Evolutionary conservation across 37 sponge, comb jelly and placozoan genomes (phyloP), one percentile per base, ranked within the genome.

Genomic region (Haliclona indistincta): DNA sequence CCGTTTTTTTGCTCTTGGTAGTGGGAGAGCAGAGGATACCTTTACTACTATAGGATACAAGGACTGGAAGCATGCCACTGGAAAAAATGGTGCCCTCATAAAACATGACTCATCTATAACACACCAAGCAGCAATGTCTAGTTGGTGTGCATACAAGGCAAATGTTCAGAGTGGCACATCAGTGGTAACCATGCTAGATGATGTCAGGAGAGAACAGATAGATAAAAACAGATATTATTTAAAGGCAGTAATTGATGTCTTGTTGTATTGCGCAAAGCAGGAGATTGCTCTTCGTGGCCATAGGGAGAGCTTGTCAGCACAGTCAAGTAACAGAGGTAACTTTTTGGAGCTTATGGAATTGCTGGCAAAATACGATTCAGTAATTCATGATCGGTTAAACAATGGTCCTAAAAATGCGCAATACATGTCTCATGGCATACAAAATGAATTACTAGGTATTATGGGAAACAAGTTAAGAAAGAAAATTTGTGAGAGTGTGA

Each of bases 341-440:
- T 78, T 83, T 56, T 41, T 70, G 33, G 80, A 79, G 74, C n/a
- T 58, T n/a, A n/a, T n/a, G n/a, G n/a, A n/a, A n/a, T n/a, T n/a
- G n/a, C n/a, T n/a, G n/a, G n/a, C n/a, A n/a, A n/a, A n/a, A n/a
- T n/a, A n/a, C n/a, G n/a, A n/a, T n/a, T n/a, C n/a, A n/a, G n/a
- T n/a, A n/a, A n/a, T n/a, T n/a, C n/a, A n/a, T n/a, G n/a, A n/a
- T n/a, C n/a, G n/a, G n/a, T n/a, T n/a, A n/a, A n/a, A n/a, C n/a
- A n/a, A n/a, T n/a, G 76, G 70, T 33, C 81, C 88, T 56, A 70
- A 69, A 61, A 73, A 87, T 80, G 88, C 88, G 33, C 74, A 56
- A 36, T 87, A 87, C 75, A 87, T 78, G 8, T 87, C 88, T 60
- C 74, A 75, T 79, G 86, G 64, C 38, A 86, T 86, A 52, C 89